Evolutionary conservation across 2,113 vertebrate genomes (phyloP), one percentile per base, ranked within the genome.

Genomic region (Dendrocopos noguchii): DNA sequence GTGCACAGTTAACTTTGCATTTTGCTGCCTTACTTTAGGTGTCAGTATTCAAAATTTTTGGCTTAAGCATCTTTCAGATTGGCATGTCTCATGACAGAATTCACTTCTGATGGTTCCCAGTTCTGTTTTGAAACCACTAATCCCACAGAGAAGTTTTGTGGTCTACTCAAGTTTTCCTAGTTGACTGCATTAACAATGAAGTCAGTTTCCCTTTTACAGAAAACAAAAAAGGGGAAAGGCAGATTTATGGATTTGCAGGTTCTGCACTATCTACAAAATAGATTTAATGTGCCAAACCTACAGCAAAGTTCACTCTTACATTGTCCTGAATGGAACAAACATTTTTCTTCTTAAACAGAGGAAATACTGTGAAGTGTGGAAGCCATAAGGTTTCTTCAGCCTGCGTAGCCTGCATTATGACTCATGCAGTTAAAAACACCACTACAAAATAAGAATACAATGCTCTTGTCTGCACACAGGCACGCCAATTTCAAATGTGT

Each of bases 181-280:
- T 78, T 86, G 91, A 25, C 82, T 92, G 76, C 76, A 76, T 63
- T 80, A 75, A 33, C 55, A 79, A 1, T 92, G 93, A 95, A 79
- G 94, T 95, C 94, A 96, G 39, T 74, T 95, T 92, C 90, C 84
- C 83, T 90, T 90, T 55, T 50, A 46, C 29, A 50, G 65, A 68
- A 75, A 75, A 68, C 52, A 67, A 61, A 84, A 70, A 63, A 27
- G 44, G 9, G 57, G 28, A n/a, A 64, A 57, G 57, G 70, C 73
- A 66, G 85, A 72, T 86, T 75, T 85, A 80, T 75, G 65, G 34
- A 57, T 86, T 89, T 55, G 42, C 50, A 85, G 56, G 60, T 95
- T 93, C 79, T 2, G 0, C 80, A 60, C 67, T 83, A 31, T 67
- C 82, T 93, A 39, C 73, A 72, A 6, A 80, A 61, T 21, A 44